Evolutionary conservation across 1,140 invertebrate genomes (phyloP), one percentile per base, ranked within the genome.

Genomic region (Muscidifurax raptorellus): DNA sequence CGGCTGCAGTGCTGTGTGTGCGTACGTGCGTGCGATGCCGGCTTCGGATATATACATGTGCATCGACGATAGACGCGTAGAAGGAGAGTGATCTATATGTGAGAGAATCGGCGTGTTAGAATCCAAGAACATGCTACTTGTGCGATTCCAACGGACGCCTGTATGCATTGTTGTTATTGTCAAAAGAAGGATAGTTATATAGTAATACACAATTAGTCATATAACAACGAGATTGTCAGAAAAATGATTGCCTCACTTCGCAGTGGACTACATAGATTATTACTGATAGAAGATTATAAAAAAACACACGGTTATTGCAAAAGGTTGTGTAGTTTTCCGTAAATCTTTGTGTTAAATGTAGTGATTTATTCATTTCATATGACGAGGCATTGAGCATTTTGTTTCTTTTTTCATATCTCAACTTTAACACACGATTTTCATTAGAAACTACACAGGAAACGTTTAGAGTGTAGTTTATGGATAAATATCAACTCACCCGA

Each of bases 401-500:
- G 13, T n/a, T n/a, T n/a, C n/a, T n/a, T 7, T n/a, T 5, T 59
- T 47, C 9, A 47, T 13, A 59, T 59, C 52, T 59, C 52, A 59
- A 59, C 52, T 59, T 59, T 59, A 59, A 59, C 52, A 59, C 52
- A 59, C 52, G 52, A 59, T 59, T 59, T 59, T 59, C 52, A 59
- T 59, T 59, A 59, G 52, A 59, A 59, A 59, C 52, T 59, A 59
- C 52, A 22, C 52, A 59, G 52, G 52, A 59, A 59, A 59, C 52
- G 52, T 59, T 59, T 59, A 59, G 52, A 59, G 52, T 84, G 72
- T 79, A 85, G 72, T 76, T 59, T 85, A 85, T 81, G 79, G 52
- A 85, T 77, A 85, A 85, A 47, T 81, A 82, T 59, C 78, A 85
- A 85, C 84, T 85, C 84, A 85, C 84, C 84, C 74, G 47, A 79